Conservation (phyloP, 2,888 invertebrate genomes). For the Macrophya annulata region DNA sequence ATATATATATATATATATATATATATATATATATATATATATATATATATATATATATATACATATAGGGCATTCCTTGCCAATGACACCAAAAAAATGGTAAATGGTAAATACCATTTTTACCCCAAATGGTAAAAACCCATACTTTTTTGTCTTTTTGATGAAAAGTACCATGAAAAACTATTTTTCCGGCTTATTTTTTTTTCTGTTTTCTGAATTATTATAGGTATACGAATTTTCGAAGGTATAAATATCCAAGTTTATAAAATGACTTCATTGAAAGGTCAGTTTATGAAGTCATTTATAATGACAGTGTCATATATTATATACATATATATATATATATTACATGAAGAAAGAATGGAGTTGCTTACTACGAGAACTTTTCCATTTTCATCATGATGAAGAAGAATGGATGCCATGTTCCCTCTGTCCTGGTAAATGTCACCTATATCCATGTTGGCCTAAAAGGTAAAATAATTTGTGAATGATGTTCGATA, state of each 20-base stretch:
- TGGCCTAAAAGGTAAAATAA: conserved; percentile 76
- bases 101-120: too few relatives aligned
- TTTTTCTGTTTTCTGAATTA: not conserved
- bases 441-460: conserved; percentile 90
- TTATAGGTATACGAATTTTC: not conserved
- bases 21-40: too few relatives aligned
- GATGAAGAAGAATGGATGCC: conserved; percentile 92
- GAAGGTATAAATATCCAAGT: not conserved
- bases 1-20: too few relatives aligned
- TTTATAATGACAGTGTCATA: conserved; percentile 66
- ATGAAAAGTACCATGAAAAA: too few relatives aligned
- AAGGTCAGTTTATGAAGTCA: conserved; percentile 68
- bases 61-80: too few relatives aligned
- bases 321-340: conserved; percentile 64
- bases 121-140: too few relatives aligned
- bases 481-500: not conserved
- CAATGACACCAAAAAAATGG: too few relatives aligned
- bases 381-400: conserved; percentile 90
- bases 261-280: not conserved
- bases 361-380: conserved; percentile 88
- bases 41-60: too few relatives aligned
- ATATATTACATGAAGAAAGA: conserved; percentile 74
- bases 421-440: conserved; percentile 94
- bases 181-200: too few relatives aligned
- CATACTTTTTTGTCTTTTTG: too few relatives aligned